Conservation (phyloP, 2,113 vertebrate species). For the Potamarius usumacintae region DNA sequence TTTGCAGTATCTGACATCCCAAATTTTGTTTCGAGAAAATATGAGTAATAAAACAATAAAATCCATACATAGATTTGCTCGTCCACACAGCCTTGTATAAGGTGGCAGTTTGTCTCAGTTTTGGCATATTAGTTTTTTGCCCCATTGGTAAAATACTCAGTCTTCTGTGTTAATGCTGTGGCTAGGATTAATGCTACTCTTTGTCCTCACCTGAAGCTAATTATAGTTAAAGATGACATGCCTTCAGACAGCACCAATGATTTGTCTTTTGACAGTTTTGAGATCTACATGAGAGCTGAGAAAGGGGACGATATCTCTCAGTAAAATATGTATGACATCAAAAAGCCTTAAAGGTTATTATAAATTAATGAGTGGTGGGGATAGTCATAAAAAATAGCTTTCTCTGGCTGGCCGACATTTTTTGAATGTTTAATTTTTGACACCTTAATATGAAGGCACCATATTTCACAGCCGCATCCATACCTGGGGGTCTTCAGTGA, state of each 20-base stretch:
- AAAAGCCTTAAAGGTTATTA: conserved; percentile 83
- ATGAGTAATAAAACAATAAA: conserved; percentile 18
- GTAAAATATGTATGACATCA: conserved; percentile 82
- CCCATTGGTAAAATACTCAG: neutral
- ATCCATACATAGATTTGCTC: neutral
- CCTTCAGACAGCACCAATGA: conserved; percentile 61
- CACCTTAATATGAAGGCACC: conserved; percentile 54
- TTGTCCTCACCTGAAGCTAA: conserved; percentile 67
- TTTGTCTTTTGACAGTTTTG: conserved; percentile 71
- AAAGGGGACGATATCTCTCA: conserved; percentile 72
- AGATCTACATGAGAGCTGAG: conserved; percentile 55
- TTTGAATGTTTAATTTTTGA: conserved; percentile 77
- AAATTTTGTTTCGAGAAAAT: neutral
- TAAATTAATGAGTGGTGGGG: conserved; percentile 78
- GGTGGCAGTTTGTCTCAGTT: neutral
- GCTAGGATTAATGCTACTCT: conserved; percentile 44
- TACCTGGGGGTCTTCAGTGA: neutral
- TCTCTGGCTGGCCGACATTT: conserved; percentile 60
- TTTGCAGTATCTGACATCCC: neutral
- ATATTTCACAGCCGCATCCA: neutral
- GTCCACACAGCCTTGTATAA: neutral
- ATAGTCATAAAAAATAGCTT: conserved; percentile 75
- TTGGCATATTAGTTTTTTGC: neutral
- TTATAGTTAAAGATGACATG: conserved; percentile 68
- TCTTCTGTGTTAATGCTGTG: conserved; percentile 12